Base-by-base conservation (phyloP, 2,113 vertebrate genomes). In the Morone saxatilis region DNA sequence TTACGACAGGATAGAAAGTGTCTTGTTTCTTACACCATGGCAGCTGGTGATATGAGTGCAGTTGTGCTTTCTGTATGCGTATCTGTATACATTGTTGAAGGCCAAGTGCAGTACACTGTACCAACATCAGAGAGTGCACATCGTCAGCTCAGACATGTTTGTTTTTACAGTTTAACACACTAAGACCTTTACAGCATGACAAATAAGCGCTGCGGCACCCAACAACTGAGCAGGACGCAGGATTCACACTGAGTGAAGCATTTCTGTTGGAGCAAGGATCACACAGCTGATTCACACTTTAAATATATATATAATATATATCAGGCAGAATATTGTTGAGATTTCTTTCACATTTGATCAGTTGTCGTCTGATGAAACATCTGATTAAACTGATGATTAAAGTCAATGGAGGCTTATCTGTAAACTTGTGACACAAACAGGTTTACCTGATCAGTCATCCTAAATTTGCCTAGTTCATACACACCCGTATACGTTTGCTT, bases 141-240 rank as follows among this genome's bases (percentile, higher is more conserved):
- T 86, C 43, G 20, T 78, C 77, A 84, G 69, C 66, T 77, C 36
- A 7, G 20, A 19, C 4, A 13, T 48, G 78, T 82, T 76, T 91
- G 54, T 89, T 91, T 80, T 80, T 57, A 66, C 67, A 77, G 71
- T 84, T 81, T 84, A 79, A 79, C 78, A 70, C 70, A 10, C 69
- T 6, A 1, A 66, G 76, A 69, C 74, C 73, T 83, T 76, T 38
- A 36, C 31, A 14, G 79, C 54, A 57, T 87, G 72, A 63, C 63
- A 82, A 82, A 85, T 72, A 84, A 85, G 51, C 56, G 4, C 17
- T 0, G 41, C 2, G 0, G 22, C 76, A 83, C 53, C 66, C 61
- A 51, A 2, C 53, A 10, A 16, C 62, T 1, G 47, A 77, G 78
- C 60, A 43, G 68, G 72, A 60, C 17, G n/a, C 72, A 0, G 61